A percentile compares a stretch with the other conserved stretches of the same genome.
Conservation (phyloP, 2,797 vertebrate species). For the Morus bassanus region DNA sequence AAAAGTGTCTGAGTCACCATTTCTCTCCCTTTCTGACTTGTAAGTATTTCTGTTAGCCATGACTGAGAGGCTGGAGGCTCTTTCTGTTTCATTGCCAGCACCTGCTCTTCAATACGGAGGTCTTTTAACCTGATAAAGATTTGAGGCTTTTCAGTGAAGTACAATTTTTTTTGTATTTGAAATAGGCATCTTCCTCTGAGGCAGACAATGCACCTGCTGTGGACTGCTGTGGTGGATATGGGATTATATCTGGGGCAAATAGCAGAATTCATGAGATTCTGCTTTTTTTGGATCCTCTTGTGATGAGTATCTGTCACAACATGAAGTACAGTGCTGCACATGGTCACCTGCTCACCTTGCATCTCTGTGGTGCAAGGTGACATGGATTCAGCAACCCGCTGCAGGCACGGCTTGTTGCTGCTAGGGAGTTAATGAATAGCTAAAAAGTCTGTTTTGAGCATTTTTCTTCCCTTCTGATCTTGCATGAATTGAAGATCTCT, state of each 20-base stretch:
- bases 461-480: not conserved
- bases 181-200: not conserved
- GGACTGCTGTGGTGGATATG: not conserved
- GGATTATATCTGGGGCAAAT: not conserved
- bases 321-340: not conserved
- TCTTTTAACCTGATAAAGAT: not conserved
- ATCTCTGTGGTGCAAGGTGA: not conserved
- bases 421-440: not conserved
- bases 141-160: not conserved
- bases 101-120: not conserved
- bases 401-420: fast-evolving
- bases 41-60: not conserved
- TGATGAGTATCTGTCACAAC: not conserved
- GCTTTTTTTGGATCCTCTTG: not conserved
- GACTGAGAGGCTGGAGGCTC: not conserved
- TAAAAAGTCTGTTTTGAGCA: not conserved
- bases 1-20: not conserved
- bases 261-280: not conserved
- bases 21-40: not conserved
- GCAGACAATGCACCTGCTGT: not conserved
- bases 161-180: not conserved
- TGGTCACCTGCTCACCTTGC: not conserved
- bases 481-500: not conserved
- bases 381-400: fast-evolving
- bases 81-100: not conserved